Conservation (phyloP, 53 echinoderm and acorn worm species). For the Paelopatides confundens region DNA sequence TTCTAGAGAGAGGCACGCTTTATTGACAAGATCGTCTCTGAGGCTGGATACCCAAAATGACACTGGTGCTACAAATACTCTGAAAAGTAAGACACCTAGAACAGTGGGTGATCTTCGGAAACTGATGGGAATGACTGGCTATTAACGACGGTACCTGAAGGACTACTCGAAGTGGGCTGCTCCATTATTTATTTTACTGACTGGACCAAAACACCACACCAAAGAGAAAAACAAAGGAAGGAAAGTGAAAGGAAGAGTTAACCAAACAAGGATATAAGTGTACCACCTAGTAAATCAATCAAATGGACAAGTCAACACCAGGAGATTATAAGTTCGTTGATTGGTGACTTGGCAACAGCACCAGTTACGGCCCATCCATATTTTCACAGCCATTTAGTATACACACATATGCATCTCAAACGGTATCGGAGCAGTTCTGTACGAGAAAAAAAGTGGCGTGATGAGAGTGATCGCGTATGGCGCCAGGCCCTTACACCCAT, state of each 20-base stretch:
- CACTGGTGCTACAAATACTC: not conserved
- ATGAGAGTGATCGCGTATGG: slow-evolving; percentile 64
- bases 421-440: slow-evolving; percentile 69
- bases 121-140: slow-evolving; percentile 55
- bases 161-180: slow-evolving; percentile 25
- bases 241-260: too few relatives aligned
- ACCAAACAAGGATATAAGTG: not conserved
- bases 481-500: slow-evolving; percentile 56
- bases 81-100: slow-evolving; percentile 8
- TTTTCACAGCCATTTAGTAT: too few relatives aligned
- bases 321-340: slow-evolving; percentile 4
- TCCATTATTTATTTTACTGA: not conserved
- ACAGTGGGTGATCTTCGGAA: slow-evolving; percentile 61
- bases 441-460: slow-evolving; percentile 57
- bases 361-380: slow-evolving; percentile 74
- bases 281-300: slow-evolving; percentile 47
- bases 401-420: slow-evolving; percentile 71
- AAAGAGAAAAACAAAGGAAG: too few relatives aligned
- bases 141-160: slow-evolving; percentile 52
- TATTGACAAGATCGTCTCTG: slow-evolving; percentile 50
- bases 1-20: slow-evolving; percentile 64
- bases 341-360: slow-evolving; percentile 24
- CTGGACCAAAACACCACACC: not conserved
- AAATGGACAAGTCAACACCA: slow-evolving; percentile 47
- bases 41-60: slow-evolving; percentile 22